These are phyloP conservation scores for Nymphalis c-album DNA, from an alignment of 2,888 invertebrate species.

Conservation along the genomic window DNA sequence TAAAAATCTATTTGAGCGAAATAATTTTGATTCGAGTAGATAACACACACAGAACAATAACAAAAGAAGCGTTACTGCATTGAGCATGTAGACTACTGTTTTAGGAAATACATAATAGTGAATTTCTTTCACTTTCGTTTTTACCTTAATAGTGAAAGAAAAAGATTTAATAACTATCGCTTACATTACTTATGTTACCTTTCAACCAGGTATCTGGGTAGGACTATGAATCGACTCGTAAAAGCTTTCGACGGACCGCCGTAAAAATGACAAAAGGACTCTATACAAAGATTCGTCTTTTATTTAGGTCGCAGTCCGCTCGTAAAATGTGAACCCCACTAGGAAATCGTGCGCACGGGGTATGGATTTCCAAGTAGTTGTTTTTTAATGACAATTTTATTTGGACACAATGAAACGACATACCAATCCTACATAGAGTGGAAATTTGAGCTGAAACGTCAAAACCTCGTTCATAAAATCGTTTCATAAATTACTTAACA, in stretches of 20 bases:
- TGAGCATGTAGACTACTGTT: too few species aligned
- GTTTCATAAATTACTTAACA: too few species aligned
- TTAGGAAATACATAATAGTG: too few species aligned
- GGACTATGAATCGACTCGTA: conserved; percentile 66
- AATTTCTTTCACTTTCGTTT: too few species aligned
- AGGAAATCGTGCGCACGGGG: conserved; percentile 59
- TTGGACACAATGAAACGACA: conserved; percentile 10
- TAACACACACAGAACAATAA: too few species aligned
- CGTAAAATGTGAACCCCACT: conserved; percentile 67
- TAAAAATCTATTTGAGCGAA: too few species aligned
- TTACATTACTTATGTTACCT: conserved; percentile 12
- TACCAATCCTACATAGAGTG: background rate
- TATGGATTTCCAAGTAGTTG: conserved; percentile 15
- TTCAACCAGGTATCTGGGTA: conserved; percentile 12
- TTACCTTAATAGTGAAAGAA: background rate
- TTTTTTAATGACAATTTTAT: conserved; percentile 15
- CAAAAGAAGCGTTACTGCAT: too few species aligned
- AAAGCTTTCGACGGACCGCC: conserved; percentile 70
- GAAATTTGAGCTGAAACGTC: too few species aligned
- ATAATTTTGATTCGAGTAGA: too few species aligned
- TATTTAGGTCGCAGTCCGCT: conserved; percentile 67
- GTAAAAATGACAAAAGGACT: conserved; percentile 74
- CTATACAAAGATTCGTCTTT: conserved; percentile 71
- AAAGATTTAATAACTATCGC: conserved; percentile 12
- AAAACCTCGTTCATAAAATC: too few species aligned